Evolutionary conservation across 2,888 invertebrate genomes (phyloP).

Genomic region (Drepanosiphum platanoidis): DNA sequence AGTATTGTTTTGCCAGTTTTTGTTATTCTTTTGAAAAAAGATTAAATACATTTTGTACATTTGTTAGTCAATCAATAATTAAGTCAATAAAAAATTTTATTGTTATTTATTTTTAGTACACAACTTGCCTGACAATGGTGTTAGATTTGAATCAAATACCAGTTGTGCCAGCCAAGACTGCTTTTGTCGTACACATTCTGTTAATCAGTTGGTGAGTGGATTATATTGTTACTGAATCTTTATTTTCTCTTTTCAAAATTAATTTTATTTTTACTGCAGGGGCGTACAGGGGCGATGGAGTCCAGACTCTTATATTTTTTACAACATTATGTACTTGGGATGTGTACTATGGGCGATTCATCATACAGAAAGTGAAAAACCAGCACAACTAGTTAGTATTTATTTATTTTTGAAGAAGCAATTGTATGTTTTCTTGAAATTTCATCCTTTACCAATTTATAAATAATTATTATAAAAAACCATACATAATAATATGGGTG

Average conservation of each 20-base stretch:
- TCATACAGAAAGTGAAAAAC: constrained; percentile 52
- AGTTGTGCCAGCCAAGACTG: constrained; percentile 35
- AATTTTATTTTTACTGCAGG: constrained; percentile 64
- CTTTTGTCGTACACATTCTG: constrained; percentile 37
- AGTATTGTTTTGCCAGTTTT: not conserved
- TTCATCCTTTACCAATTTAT: too few relatives aligned
- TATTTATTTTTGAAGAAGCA: not conserved
- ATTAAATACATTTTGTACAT: not conserved
- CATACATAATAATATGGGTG: too few relatives aligned
- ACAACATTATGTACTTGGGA: constrained; percentile 44
- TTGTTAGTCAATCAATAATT: not conserved
- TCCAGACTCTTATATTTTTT: constrained; percentile 64
- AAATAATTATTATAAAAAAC: too few relatives aligned
- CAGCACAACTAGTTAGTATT: constrained; percentile 44
- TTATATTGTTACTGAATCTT: too few relatives aligned
- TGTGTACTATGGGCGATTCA: constrained; percentile 52
- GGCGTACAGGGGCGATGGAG: constrained; percentile 68
- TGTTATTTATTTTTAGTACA: not conserved
- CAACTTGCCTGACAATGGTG: constrained; percentile 8
- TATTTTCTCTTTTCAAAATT: not conserved
- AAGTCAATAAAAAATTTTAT: not conserved
- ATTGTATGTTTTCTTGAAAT: not conserved
- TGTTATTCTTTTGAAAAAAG: not conserved
- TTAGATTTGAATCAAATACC: constrained; percentile 61
- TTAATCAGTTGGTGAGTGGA: constrained; percentile 48